Conservation (phyloP, 2,113 vertebrate genomes). For the Lophura nycthemera region DNA sequence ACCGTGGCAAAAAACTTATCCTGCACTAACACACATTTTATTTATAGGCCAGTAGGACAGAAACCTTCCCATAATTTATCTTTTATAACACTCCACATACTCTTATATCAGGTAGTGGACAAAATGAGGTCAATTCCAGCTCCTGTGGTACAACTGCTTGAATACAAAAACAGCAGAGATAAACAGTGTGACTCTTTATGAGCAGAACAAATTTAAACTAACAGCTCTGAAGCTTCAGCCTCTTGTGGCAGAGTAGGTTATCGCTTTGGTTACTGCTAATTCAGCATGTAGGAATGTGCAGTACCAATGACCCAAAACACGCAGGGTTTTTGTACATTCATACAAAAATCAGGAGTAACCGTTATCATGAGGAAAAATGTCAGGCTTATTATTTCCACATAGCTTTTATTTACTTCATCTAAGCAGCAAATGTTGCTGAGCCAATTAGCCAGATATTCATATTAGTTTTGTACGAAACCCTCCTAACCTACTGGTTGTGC, state of each 20-base stretch:
- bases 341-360: neutral
- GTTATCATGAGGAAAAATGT: neutral
- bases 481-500: neutral
- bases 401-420: neutral
- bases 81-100: slow-evolving; percentile 7
- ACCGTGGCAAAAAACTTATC: neutral
- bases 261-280: neutral
- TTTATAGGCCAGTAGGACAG: slow-evolving; percentile 22
- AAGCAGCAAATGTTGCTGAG: neutral
- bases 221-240: neutral
- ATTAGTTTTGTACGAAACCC: neutral
- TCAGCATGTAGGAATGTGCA: neutral
- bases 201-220: neutral
- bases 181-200: neutral
- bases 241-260: neutral
- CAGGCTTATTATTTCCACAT: neutral
- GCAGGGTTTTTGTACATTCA: neutral
- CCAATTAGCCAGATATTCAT: neutral
- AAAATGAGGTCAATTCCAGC: slow-evolving; percentile 3
- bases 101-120: neutral
- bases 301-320: neutral
- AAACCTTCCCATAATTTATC: slow-evolving; percentile 26
- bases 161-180: neutral
- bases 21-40: slow-evolving; percentile 25
- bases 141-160: neutral